A percentile compares a stretch with the other conserved stretches of the same genome.
phyloP scores from a whole-genome alignment of 2,888 invertebrate genomes.

The Mesorhabditis belari region DNA sequence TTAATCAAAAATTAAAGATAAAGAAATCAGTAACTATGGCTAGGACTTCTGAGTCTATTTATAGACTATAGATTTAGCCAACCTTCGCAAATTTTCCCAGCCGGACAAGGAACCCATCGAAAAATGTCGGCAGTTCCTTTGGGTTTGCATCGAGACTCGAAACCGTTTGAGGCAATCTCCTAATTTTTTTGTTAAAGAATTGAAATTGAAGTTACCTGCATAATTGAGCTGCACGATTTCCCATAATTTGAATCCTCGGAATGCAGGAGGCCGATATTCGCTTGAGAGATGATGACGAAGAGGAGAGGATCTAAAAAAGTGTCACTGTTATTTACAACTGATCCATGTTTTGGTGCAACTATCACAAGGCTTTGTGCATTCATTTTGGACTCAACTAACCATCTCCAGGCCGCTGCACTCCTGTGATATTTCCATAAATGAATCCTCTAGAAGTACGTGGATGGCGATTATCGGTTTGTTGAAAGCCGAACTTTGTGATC shows the following conservation, averaged over 20 bases:
- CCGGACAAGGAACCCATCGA: constrained; percentile 40
- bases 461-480: constrained; percentile 82
- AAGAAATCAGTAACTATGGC: no score
- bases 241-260: constrained; percentile 22
- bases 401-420: not conserved
- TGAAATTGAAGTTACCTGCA: constrained; percentile 10
- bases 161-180: constrained; percentile 73
- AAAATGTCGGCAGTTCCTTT: constrained; percentile 34
- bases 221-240: constrained; percentile 25
- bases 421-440: constrained; percentile 87
- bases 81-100: constrained; percentile 21
- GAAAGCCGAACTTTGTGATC: constrained; percentile 89
- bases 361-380: not conserved
- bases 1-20: no score
- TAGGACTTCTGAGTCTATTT: no score
- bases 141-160: constrained; percentile 61
- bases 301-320: constrained; percentile 17
- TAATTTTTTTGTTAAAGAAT: constrained; percentile 49
- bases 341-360: not conserved
- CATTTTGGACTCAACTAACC: not conserved
- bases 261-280: constrained; percentile 23
- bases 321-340: not conserved
- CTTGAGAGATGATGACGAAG: constrained; percentile 27
- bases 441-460: constrained; percentile 82
- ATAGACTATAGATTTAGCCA: no score